phyloP scores from a whole-genome alignment of 2,888 invertebrate genomes.

The Patella pellucida region DNA sequence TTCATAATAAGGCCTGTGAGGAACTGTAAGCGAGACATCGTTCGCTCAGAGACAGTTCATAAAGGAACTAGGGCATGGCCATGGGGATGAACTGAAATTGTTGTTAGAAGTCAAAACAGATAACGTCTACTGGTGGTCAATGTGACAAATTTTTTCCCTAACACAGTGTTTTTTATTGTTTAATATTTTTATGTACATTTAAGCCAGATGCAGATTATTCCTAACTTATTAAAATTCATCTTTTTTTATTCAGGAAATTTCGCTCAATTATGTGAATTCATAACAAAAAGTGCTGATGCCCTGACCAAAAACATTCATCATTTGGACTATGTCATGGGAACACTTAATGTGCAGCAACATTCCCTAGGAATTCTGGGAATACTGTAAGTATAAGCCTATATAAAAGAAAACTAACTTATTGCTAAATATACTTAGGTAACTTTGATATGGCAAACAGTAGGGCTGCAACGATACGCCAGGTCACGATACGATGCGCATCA shows the following conservation, averaged over 20 bases:
- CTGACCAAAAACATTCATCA: conserved; percentile 86
- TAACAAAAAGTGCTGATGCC: conserved; percentile 79
- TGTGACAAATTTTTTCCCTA: not conserved
- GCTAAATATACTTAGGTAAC: too few relatives aligned
- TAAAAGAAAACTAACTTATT: not conserved
- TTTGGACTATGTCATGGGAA: conserved; percentile 90
- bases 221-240: not conserved
- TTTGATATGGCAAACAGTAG: too few relatives aligned
- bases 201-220: not conserved
- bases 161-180: not conserved
- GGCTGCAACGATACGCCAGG: too few relatives aligned
- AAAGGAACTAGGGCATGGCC: too few relatives aligned
- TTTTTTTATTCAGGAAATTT: conserved; percentile 68
- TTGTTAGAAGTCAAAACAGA: too few relatives aligned
- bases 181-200: not conserved
- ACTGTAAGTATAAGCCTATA: conserved; percentile 78
- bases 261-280: conserved; percentile 70
- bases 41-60: too few relatives aligned
- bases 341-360: conserved; percentile 91
- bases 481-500: too few relatives aligned
- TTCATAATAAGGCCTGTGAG: too few relatives aligned
- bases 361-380: conserved; percentile 90
- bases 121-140: too few relatives aligned
- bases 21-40: too few relatives aligned
- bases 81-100: too few relatives aligned